Evolutionary conservation across 2,113 vertebrate genomes (phyloP), one percentile per base, ranked within the genome.

Genomic region (Eulacestoma nigropectus): DNA sequence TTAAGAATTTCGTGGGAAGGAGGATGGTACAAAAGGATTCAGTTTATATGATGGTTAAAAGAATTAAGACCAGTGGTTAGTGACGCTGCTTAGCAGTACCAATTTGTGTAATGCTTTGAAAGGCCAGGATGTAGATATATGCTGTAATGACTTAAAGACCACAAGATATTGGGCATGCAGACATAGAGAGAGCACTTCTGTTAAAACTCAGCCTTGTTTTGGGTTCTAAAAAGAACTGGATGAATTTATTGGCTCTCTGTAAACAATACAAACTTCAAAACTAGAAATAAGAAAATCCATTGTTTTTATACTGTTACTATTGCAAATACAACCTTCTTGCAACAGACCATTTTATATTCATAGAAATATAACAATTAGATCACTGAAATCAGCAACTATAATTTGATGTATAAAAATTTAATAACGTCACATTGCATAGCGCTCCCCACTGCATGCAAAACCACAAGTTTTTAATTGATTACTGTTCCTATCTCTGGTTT

Each of bases 41-140:
- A 22, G 74, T 95, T 97, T 96, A 55, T 62, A 41, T 50, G 16
- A 35, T 91, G 68, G 75, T 55, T 93, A 87, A 84, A 96, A 90
- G 87, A 97, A 96, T 93, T 90, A 95, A 93, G 88, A 97, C 86
- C 41, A 92, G 96, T 96, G 63, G 70, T 93, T 94, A 77, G 57
- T 77, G 84, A 73, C 63, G 72, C 70, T 92, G 79, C 52, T 77
- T 96, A 95, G 52, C 73, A 93, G 86, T 81, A 96, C n/a, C 76
- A 96, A 97, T 95, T 96, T 97, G 57, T 90, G 75, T 39, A 86
- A 87, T 32, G 84, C 33, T 97, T 97, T 91, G 79, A 93, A 95
- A 62, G 85, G 95, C 81, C 70, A 85, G 59, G 79, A 76, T 88
- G 84, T 67, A 95, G 86, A 80, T 70, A 64, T 63, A 63, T 62